Conservation (phyloP, 2,888 invertebrate genomes). For the Anthrax anthrax region DNA sequence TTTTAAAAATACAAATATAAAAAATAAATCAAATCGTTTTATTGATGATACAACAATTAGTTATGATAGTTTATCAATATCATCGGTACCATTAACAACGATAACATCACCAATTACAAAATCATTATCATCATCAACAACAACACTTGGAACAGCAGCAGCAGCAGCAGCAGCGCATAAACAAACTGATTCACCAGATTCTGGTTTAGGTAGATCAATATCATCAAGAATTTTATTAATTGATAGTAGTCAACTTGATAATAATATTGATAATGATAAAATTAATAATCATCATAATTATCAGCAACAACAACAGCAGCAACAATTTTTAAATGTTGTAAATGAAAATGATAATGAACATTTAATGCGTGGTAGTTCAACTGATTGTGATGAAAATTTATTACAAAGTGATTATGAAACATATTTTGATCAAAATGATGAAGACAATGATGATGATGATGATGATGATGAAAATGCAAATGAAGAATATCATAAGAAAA, state of each 20-base stretch:
- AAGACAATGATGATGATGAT: not conserved
- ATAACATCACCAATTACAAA: not conserved
- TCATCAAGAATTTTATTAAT: slow-evolving; percentile 1
- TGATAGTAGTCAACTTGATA: slow-evolving; percentile 1
- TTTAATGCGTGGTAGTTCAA: slow-evolving; percentile 21
- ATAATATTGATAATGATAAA: not conserved
- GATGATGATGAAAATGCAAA: slow-evolving; percentile 3
- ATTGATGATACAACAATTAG: not conserved
- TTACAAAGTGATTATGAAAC: slow-evolving; percentile 10
- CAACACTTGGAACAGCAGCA: slow-evolving; percentile 9
- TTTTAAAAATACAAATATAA: not conserved
- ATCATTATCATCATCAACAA: slow-evolving; percentile 16
- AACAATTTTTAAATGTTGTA: not conserved
- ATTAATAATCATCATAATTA: not conserved
- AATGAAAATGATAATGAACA: slow-evolving; percentile 7
- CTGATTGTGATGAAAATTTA: slow-evolving; percentile 29
- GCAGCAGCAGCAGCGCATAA: not conserved
- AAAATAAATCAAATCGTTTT: not conserved
- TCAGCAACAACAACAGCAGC: not conserved
- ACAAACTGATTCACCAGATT: slow-evolving; percentile 20
- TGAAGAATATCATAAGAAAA: not conserved
- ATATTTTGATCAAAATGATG: slow-evolving; percentile 5
- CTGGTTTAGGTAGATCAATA: slow-evolving; percentile 21
- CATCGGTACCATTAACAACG: not conserved
- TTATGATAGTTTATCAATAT: not conserved